These are phyloP conservation scores for Cheilosia soror DNA, from an alignment of 2,888 invertebrate genomes.

Conservation along the genomic window DNA sequence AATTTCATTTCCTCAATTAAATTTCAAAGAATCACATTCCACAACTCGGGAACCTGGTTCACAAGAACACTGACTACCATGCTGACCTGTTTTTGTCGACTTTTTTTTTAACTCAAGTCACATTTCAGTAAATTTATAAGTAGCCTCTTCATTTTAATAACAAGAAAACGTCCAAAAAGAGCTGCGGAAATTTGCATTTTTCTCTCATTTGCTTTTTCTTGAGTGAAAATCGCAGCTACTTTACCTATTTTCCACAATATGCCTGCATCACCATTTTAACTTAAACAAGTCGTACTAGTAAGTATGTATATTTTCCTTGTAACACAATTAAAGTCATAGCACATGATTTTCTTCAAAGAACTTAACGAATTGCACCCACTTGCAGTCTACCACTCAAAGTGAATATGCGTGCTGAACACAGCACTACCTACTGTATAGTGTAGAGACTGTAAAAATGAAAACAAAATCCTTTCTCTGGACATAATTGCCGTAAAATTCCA, in stretches of 20 bases:
- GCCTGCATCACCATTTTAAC: conserved; percentile 4
- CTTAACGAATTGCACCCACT: conserved; percentile 62
- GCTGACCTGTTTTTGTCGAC: no score
- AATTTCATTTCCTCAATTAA: no score
- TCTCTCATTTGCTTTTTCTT: conserved; percentile 11
- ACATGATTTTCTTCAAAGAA: conserved; percentile 31
- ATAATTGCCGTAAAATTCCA: conserved; percentile 72
- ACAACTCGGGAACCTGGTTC: no score
- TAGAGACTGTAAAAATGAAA: conserved; percentile 1
- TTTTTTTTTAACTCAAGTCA: no score
- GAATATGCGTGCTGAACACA: conserved; percentile 48
- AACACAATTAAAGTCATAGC: conserved; percentile 30
- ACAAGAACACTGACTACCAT: no score
- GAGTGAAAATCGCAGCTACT: conserved; percentile 24
- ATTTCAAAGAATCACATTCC: no score
- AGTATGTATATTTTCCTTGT: conserved; percentile 17
- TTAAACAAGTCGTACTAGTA: not conserved
- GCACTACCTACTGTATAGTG: conserved; percentile 1
- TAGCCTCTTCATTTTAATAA: no score
- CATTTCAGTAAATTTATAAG: no score
- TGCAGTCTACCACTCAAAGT: conserved; percentile 56
- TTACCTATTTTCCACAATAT: conserved; percentile 37
- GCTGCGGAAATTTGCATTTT: conserved; percentile 25
- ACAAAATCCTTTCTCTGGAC: conserved; percentile 18
- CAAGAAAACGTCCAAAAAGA: not conserved